Base-by-base conservation (phyloP, 2,797 vertebrate genomes). In the Saxicola maurus region DNA sequence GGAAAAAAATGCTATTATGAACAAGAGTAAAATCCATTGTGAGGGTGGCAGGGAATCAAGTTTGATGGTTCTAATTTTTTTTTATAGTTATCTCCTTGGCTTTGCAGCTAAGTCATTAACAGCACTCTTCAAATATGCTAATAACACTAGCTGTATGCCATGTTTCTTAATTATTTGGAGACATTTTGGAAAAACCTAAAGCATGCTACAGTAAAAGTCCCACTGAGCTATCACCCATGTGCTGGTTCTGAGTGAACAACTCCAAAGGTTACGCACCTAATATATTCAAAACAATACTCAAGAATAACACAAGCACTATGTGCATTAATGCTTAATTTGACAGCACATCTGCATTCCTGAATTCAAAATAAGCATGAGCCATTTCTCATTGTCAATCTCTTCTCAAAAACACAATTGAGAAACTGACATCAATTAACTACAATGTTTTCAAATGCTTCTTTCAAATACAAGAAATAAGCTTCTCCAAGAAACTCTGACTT, bases 371-470 rank as follows among this genome's bases (percentile, higher is more conserved):
- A 49, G 87, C 71, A 93, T 81, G 59, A 93, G 28, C 40, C 84
- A 90, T 79, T 83, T 94, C 82, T 93, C 40, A 35, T 80, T 95
- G 82, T 94, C 92, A 96, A 60, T 93, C 86, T 95, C 87, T 89
- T 72, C 90, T 91, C 64, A 93, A 81, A 95, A 86, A 43, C 31
- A 90, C 40, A 93, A 78, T 28, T 87, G 69, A 89, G 56, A 86
- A 90, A 87, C 61, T 95, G 88, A 87, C 89, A 93, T 95, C 95
- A 96, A 96, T 94, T 93, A 95, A 67, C 55, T 45, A 78, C 1
- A 4, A 92, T 88, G 67, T 92, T 96, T 96, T 92, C 75, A 83
- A 96, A 96, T 81, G 84, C 45, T 91, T 87, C 51, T 87, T 93
- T 93, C 87, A 92, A 92, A 74, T 80, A 73, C 66, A 25, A 92